Conservation (phyloP, 1,140 invertebrate genomes). For the Cydia pomonella region DNA sequence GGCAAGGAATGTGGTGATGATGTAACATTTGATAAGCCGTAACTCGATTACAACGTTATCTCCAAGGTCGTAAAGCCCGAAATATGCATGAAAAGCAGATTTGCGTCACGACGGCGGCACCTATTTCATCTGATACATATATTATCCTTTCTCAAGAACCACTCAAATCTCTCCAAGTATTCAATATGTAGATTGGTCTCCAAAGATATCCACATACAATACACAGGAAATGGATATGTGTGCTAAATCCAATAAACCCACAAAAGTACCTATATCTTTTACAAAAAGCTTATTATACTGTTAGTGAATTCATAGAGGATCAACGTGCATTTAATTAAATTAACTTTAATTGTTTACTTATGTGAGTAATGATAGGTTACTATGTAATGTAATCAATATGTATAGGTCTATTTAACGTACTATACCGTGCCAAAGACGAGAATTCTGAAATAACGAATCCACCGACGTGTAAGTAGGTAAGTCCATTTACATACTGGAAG, state of each 20-base stretch:
- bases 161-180: slow-evolving; percentile 11
- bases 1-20: background rate
- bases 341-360: too few species aligned
- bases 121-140: background rate
- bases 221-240: background rate
- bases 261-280: background rate
- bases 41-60: slow-evolving; percentile 12
- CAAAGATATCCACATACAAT: too few species aligned
- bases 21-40: background rate
- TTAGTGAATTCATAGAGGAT: too few species aligned
- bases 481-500: too few species aligned
- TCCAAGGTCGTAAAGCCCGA: background rate
- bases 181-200: slow-evolving; percentile 11
- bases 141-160: slow-evolving; percentile 11
- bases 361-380: too few species aligned
- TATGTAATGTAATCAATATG: background rate
- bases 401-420: too few species aligned
- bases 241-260: background rate
- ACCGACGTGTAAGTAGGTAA: too few species aligned
- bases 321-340: too few species aligned
- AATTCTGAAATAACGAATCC: too few species aligned
- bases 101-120: background rate
- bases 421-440: too few species aligned
- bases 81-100: background rate
- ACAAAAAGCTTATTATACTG: too few species aligned